Evolutionary conservation across 2,888 invertebrate species (phyloP).

Genomic region (Rhaphigaster nebulosa): DNA sequence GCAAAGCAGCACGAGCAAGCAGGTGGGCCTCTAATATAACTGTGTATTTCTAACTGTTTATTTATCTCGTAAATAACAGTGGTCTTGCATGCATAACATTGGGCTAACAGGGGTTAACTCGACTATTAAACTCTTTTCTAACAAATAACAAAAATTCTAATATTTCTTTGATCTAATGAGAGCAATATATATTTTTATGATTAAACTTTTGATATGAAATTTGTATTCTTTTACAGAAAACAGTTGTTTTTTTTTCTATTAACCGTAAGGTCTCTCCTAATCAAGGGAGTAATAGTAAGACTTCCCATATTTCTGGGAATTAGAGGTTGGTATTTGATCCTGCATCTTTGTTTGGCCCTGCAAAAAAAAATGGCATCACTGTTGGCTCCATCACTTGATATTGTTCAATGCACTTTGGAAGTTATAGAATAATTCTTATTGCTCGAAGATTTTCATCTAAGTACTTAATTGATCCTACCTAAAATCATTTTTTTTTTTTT

Average conservation of each 20-base stretch:
- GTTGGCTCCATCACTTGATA: background rate
- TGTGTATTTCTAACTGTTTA: background rate
- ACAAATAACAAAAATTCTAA: background rate
- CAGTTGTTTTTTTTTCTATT: background rate
- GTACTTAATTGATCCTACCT: too few species aligned
- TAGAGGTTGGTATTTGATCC: background rate
- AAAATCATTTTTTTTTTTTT: background rate
- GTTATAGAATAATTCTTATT: too few species aligned
- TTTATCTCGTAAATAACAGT: background rate
- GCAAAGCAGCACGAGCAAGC: constrained; percentile 72
- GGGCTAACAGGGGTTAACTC: background rate
- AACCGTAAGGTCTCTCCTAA: background rate
- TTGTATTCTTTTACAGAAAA: background rate
- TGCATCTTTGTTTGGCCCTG: background rate
- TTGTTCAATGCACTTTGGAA: background rate
- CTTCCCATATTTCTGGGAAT: background rate
- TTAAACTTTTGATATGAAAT: background rate
- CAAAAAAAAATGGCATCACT: background rate
- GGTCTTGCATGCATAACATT: background rate
- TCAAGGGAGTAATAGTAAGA: background rate
- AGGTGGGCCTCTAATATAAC: background rate
- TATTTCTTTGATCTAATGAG: background rate
- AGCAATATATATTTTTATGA: background rate
- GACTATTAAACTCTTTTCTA: background rate
- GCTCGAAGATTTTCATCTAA: background rate